Evolutionary conservation across 2,797 vertebrate species (phyloP).

Genomic region (Mallotus villosus): DNA sequence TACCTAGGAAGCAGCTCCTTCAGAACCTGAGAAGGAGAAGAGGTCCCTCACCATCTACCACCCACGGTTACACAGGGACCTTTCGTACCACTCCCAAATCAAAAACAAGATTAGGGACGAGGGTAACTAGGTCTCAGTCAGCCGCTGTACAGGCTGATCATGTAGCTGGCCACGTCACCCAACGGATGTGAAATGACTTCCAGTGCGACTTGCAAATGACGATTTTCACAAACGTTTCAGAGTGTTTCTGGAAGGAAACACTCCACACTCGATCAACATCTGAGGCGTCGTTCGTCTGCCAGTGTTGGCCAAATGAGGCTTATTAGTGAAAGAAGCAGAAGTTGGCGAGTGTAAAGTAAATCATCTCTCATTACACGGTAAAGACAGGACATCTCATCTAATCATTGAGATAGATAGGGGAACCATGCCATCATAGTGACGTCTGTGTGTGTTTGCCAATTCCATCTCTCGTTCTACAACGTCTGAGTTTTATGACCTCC

Average conservation of each 20-base stretch:
- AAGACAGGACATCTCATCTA: constrained; percentile 68
- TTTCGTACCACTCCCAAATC: no score
- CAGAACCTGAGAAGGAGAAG: no score
- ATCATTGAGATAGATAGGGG: constrained; percentile 66
- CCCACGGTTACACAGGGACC: no score
- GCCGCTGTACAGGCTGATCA: no score
- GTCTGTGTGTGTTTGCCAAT: not conserved
- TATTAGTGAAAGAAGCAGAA: constrained; percentile 59
- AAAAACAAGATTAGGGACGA: no score
- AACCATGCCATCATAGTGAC: constrained; percentile 45
- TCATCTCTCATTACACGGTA: constrained; percentile 65
- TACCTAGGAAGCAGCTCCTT: not conserved
- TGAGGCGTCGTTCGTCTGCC: constrained; percentile 62
- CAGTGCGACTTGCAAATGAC: constrained; percentile 12
- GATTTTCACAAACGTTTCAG: constrained; percentile 46
- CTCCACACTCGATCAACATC: constrained; percentile 64
- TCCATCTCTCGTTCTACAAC: not conserved
- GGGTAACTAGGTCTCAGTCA: no score
- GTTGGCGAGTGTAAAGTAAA: constrained; percentile 63
- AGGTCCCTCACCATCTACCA: no score
- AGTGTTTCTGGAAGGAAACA: constrained; percentile 43
- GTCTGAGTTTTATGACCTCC: not conserved
- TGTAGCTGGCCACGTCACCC: no score
- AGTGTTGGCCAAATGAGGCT: constrained; percentile 58
- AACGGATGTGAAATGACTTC: no score